Evolutionary conservation across 1,140 invertebrate species (phyloP).

Genomic region (Magallana ariakensis): DNA sequence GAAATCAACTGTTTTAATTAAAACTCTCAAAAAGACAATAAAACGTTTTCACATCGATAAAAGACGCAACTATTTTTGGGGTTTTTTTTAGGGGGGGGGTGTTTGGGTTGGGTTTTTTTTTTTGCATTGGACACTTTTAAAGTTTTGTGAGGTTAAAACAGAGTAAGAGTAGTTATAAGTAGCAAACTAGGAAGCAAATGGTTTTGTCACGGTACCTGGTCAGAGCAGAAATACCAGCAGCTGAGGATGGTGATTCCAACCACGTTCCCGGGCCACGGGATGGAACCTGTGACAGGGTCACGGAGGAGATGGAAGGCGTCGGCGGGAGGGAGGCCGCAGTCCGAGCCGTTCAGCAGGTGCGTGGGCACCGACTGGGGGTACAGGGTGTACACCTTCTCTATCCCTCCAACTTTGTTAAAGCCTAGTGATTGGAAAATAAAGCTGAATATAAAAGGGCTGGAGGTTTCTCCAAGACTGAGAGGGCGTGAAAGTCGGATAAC

Average conservation of each 20-base stretch:
- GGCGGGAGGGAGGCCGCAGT: slow-evolving; percentile 70
- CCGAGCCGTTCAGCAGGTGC: slow-evolving; percentile 52
- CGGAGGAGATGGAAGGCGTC: slow-evolving; percentile 82
- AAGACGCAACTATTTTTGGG: too few relatives aligned
- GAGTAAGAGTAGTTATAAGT: too few relatives aligned
- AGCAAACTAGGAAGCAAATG: too few relatives aligned
- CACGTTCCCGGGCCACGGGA: slow-evolving; percentile 83
- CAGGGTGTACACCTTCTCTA: slow-evolving; percentile 75
- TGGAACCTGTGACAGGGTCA: slow-evolving; percentile 72
- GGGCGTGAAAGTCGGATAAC: slow-evolving; percentile 8
- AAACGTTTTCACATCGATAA: too few relatives aligned
- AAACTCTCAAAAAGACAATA: too few relatives aligned
- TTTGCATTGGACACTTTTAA: too few relatives aligned
- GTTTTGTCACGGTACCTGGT: slow-evolving; percentile 78
- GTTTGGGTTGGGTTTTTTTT: too few relatives aligned
- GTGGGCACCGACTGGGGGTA: slow-evolving; percentile 78
- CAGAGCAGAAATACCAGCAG: slow-evolving; percentile 84
- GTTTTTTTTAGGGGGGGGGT: too few relatives aligned
- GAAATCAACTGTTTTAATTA: too few relatives aligned
- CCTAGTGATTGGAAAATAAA: slow-evolving; percentile 53
- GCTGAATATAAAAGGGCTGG: background rate
- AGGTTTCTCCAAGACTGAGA: background rate
- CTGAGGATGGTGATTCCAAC: slow-evolving; percentile 82
- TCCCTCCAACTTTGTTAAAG: slow-evolving; percentile 79
- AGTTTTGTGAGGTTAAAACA: too few relatives aligned